These are phyloP conservation scores for Dendrolimus punctatus DNA, from an alignment of 1,140 invertebrate species.

Conservation along the genomic window DNA sequence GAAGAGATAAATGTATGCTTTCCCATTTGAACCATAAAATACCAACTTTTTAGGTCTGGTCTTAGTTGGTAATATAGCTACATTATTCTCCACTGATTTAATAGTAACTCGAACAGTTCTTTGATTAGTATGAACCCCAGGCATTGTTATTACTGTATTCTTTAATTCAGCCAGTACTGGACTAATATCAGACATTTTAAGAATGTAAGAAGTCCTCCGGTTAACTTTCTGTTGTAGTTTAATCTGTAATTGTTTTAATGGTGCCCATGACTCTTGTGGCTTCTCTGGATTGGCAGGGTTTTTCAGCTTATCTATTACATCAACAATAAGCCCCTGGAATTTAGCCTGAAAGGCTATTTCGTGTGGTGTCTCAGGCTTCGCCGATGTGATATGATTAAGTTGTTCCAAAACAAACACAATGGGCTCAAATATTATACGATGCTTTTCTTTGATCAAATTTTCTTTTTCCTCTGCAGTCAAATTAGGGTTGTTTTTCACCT, in stretches of 20 bases:
- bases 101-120: constrained; percentile 81
- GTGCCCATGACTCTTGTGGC: constrained; percentile 79
- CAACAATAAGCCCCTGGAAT: constrained; percentile 81
- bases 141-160: constrained; percentile 94
- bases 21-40: constrained; percentile 96
- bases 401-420: constrained; percentile 91
- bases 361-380: constrained; percentile 90
- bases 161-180: constrained; percentile 84
- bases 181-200: constrained; percentile 93
- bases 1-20: constrained; percentile 95
- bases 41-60: constrained; percentile 98
- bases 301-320: constrained; percentile 83
- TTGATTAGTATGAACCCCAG: constrained; percentile 81
- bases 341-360: constrained; percentile 91
- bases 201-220: constrained; percentile 82
- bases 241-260: constrained; percentile 81
- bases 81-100: constrained; percentile 86
- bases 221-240: constrained; percentile 84
- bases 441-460: constrained; percentile 87
- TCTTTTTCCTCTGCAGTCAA: constrained; percentile 81
- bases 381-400: constrained; percentile 85
- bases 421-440: constrained; percentile 90
- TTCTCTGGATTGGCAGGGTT: constrained; percentile 84
- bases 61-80: constrained; percentile 96
- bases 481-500: constrained; percentile 82